A percentile compares a stretch with the other conserved stretches of the same genome.
These are phyloP conservation scores for Sebastes elongatus DNA, from an alignment of 2,797 vertebrate genomes.

Conservation along the genomic window DNA sequence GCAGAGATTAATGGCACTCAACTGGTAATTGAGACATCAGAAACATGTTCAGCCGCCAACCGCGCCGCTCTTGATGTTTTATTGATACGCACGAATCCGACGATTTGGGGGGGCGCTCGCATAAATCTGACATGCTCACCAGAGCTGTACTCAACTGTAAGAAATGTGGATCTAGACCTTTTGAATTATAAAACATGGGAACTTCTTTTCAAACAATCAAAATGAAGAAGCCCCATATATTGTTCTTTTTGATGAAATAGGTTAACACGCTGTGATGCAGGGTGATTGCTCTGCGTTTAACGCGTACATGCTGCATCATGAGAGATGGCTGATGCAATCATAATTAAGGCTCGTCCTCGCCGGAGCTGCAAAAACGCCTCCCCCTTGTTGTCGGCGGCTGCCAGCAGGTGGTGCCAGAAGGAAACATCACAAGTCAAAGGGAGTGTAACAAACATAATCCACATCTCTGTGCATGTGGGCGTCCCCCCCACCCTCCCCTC, in stretches of 20 bases:
- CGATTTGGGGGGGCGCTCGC: slow-evolving; percentile 52
- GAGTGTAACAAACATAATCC: slow-evolving; percentile 72
- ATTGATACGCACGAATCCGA: slow-evolving; percentile 67
- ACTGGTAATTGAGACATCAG: slow-evolving; percentile 74
- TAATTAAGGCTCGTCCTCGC: slow-evolving; percentile 68
- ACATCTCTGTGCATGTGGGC: slow-evolving; percentile 69
- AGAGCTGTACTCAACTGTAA: slow-evolving; percentile 40
- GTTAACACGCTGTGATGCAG: neutral
- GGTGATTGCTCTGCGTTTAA: slow-evolving; percentile 38
- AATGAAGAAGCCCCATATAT: neutral
- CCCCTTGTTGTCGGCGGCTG: slow-evolving; percentile 46
- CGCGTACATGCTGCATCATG: slow-evolving; percentile 58
- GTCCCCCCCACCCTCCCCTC: neutral
- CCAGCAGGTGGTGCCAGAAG: slow-evolving; percentile 83
- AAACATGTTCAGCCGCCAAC: slow-evolving; percentile 53
- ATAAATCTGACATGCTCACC: slow-evolving; percentile 40
- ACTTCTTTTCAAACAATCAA: neutral
- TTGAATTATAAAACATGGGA: slow-evolving; percentile 56
- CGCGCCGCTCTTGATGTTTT: slow-evolving; percentile 67
- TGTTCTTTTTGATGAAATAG: neutral
- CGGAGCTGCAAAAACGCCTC: slow-evolving; percentile 40
- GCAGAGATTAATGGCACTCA: slow-evolving; percentile 70
- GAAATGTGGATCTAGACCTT: slow-evolving; percentile 49
- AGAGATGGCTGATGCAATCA: slow-evolving; percentile 83
- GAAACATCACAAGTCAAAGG: slow-evolving; percentile 70